Percentiles rank a stretch among this genome's conserved stretches.
Conservation (phyloP, 23 tunicate genomes). For the Halocynthia aurantium region DNA sequence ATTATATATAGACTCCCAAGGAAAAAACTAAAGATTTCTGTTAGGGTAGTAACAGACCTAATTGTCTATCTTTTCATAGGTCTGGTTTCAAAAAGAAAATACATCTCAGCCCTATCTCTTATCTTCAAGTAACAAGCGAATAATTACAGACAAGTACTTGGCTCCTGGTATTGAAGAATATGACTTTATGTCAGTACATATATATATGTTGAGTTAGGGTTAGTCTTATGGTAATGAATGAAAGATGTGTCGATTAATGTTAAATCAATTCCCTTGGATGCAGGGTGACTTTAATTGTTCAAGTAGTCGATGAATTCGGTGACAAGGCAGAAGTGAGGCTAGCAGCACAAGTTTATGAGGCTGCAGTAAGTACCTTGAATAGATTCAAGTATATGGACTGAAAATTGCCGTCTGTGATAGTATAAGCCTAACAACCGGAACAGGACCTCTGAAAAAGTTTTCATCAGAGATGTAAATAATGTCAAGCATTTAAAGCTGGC, state of each 20-base stretch:
- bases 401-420: no score
- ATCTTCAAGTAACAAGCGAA: slow-evolving; percentile 48
- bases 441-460: no score
- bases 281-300: slow-evolving; percentile 54
- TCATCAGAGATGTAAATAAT: no score
- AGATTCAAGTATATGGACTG: no score
- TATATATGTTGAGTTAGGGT: no score
- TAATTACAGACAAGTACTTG: slow-evolving; percentile 34
- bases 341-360: slow-evolving; percentile 43
- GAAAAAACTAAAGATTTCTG: background rate
- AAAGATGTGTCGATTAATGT: background rate
- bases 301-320: slow-evolving; percentile 62
- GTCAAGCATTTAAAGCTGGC: no score
- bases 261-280: background rate
- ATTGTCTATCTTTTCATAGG: slow-evolving; percentile 6
- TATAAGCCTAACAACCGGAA: no score
- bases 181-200: slow-evolving; percentile 32
- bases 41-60: no score
- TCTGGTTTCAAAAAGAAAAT: slow-evolving; percentile 24
- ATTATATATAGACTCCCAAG: background rate
- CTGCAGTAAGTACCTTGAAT: slow-evolving; percentile 16
- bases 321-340: slow-evolving; percentile 33
- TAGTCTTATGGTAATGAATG: background rate
- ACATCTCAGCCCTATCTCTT: slow-evolving; percentile 20
- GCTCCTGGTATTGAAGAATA: slow-evolving; percentile 64